Conservation (phyloP, 2,888 invertebrate species). For the Minunthozetes semirufus region DNA sequence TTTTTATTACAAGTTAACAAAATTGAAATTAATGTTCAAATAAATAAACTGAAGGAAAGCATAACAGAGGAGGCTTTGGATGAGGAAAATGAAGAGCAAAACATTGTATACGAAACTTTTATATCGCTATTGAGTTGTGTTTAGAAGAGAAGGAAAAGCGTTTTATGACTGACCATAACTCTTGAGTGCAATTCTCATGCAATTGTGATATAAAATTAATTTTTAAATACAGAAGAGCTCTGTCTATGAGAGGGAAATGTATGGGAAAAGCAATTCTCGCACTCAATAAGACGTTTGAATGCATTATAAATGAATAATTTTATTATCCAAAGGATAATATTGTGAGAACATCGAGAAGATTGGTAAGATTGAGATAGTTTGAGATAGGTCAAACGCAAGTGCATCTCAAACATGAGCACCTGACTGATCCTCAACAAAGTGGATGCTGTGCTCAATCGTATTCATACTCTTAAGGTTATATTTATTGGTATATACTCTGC, state of each 20-base stretch:
- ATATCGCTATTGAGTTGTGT: neutral
- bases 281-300: neutral
- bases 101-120: neutral
- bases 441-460: neutral
- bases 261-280: neutral
- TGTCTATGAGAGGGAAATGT: too few species aligned
- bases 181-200: neutral
- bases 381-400: too few species aligned
- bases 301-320: neutral
- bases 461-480: slow-evolving; percentile 4
- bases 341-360: too few species aligned
- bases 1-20: neutral
- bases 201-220: neutral
- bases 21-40: slow-evolving; percentile 24
- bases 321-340: neutral
- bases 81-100: neutral
- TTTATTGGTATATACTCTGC: neutral
- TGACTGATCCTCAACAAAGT: too few species aligned
- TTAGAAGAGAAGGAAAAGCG: neutral
- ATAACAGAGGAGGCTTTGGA: neutral
- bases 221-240: neutral
- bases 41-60: neutral
- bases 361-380: too few species aligned
- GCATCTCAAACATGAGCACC: too few species aligned
- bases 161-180: neutral